These are phyloP conservation scores for Poecilia gillii DNA, from an alignment of 2,797 vertebrate species.

Conservation along the genomic window DNA sequence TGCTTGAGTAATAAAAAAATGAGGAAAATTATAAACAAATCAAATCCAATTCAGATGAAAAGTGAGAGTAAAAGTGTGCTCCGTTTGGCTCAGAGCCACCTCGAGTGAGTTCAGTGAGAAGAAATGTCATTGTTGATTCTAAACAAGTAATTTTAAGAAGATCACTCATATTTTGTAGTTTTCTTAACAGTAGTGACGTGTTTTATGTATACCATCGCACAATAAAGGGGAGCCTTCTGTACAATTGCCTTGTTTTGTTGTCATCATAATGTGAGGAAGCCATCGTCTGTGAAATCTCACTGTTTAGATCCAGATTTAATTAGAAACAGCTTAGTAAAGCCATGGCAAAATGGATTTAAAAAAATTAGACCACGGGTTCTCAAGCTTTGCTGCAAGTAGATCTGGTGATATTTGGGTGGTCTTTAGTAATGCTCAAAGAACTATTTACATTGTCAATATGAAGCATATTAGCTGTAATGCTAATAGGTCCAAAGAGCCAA, in stretches of 20 bases:
- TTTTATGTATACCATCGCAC: neutral
- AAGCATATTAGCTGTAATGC: neutral
- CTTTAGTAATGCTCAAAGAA: neutral
- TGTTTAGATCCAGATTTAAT: neutral
- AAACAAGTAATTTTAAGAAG: neutral
- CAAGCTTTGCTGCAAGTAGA: neutral
- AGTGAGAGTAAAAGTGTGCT: neutral
- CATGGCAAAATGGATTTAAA: neutral
- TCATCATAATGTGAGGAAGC: neutral
- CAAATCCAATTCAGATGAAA: neutral
- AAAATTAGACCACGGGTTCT: neutral
- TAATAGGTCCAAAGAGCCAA: neutral
- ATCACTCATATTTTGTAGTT: neutral
- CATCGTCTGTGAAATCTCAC: neutral
- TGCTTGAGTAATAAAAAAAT: neutral
- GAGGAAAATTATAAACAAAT: neutral
- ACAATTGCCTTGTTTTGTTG: neutral
- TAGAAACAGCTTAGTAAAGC: neutral
- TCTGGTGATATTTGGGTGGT: neutral
- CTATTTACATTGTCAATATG: neutral
- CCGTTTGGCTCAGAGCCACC: neutral
- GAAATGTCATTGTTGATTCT: neutral
- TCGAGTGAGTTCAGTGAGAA: neutral
- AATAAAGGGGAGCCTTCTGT: neutral
- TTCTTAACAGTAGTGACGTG: neutral